Base-by-base conservation (phyloP, 1,140 invertebrate species). In the Neelides sp. region DNA sequence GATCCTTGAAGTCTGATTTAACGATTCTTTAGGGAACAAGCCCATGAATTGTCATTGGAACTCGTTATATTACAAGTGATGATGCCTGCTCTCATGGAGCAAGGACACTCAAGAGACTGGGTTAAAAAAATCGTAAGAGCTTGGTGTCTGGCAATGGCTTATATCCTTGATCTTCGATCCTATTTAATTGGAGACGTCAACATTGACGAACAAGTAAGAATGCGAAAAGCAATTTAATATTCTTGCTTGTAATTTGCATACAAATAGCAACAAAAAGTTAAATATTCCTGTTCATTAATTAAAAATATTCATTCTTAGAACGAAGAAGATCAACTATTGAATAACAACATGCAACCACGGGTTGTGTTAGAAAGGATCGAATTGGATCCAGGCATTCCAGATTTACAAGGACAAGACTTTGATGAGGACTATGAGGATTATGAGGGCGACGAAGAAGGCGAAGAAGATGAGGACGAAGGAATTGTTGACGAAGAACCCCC, bases 21-120 rank as follows among this genome's bases (percentile, higher is more conserved):
- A n/a, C n/a, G n/a, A n/a, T n/a, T 36, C 28, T 47, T 19, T 15
- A 83, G 80, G 3, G 94, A 96, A 66, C 52, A 58, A 49, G 56
- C 59, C n/a, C 76, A 73, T 68, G 93, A 98, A 69, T 71, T 97
- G 1, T 95, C 91, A 4, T 70, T 98, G 52, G 94, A 98, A 65
- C 68, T 98, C 23, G 68, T 98, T 4, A 68, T 98, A 4, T 70
- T 98, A n/a, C 91, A 96, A 73, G 78, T 80, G 20, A 90, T 97
- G 17, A 88, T 98, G 35, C 94, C 94, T 4, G 91, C 93, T 0
- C 71, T 98, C 37, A 69, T 98, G 32, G 94, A 99, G 65, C 93
- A 98, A 68, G 88, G 87, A 0, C 90, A 98, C 63, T 93, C 91
- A 0, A 73, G 92, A 7, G 82, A 81, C 1, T 95, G 92, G 87